These are phyloP conservation scores for Trypoxylon attenuatum DNA, from an alignment of 2,888 invertebrate genomes.

Conservation along the genomic window DNA sequence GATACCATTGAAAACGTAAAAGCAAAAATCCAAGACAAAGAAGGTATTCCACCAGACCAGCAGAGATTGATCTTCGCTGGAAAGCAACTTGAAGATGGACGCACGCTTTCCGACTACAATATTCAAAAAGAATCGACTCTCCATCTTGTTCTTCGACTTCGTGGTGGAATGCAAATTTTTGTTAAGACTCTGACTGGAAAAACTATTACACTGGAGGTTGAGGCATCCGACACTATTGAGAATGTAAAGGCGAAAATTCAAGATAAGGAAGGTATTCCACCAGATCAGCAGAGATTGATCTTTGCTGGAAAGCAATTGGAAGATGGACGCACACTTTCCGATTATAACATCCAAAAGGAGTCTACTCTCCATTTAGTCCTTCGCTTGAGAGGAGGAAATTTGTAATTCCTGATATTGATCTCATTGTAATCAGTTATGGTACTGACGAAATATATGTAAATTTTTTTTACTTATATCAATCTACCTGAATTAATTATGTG, in stretches of 20 bases:
- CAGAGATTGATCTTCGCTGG: conserved; percentile 32
- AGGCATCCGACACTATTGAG: conserved; percentile 5
- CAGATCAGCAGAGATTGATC: conserved; percentile 7
- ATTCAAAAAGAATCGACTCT: conserved; percentile 35
- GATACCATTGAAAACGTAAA: conserved; percentile 19
- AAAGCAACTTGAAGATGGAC: conserved; percentile 36
- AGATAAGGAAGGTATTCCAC: conserved; percentile 2
- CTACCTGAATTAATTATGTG: conserved; percentile 16
- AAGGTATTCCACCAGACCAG: conserved; percentile 26
- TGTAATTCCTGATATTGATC: conserved; percentile 13
- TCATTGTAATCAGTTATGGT: conserved; percentile 5
- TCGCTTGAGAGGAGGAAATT: conserved; percentile 29
- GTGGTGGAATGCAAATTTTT: conserved; percentile 13
- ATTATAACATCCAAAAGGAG: conserved; percentile 8
- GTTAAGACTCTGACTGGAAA: conserved; percentile 6
- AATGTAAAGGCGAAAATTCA: conserved; percentile 12
- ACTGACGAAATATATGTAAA: not conserved
- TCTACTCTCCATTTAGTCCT: conserved; percentile 21
- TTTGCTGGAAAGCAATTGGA: conserved; percentile 7
- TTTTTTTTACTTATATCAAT: conserved; percentile 36
- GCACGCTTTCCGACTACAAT: conserved; percentile 30
- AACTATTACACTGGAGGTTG: conserved; percentile 10
- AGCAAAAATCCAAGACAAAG: conserved; percentile 23
- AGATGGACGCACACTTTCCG: conserved; percentile 1
- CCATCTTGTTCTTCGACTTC: conserved; percentile 20